Conservation (phyloP, 1,140 invertebrate genomes). For the Drosophila burlai region DNA sequence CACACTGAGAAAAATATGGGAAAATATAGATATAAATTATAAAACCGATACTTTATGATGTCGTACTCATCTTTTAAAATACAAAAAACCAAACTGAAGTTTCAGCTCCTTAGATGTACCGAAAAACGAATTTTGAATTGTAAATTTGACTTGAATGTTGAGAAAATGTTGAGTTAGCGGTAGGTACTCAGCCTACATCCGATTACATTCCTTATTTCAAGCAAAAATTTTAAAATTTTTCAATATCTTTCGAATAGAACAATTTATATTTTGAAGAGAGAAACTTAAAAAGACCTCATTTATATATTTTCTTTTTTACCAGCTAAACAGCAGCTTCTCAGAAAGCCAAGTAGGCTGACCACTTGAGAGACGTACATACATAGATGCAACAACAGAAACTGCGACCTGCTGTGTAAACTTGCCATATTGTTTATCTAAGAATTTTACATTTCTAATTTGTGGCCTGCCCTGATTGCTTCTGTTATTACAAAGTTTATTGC, state of each 20-base stretch:
- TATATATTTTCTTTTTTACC: background rate
- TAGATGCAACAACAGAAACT: slow-evolving; percentile 1
- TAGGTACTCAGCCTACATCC: too few species aligned
- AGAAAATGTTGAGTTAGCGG: too few species aligned
- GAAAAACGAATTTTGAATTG: too few species aligned
- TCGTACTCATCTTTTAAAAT: too few species aligned
- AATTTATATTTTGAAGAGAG: background rate
- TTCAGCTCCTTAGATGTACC: too few species aligned
- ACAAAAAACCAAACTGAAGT: too few species aligned
- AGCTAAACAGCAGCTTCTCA: background rate
- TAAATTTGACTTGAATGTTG: too few species aligned
- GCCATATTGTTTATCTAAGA: slow-evolving; percentile 30
- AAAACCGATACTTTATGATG: too few species aligned
- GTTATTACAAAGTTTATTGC: slow-evolving; percentile 63
- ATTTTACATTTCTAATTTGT: slow-evolving; percentile 58
- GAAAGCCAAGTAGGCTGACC: background rate
- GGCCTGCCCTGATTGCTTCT: slow-evolving; percentile 15
- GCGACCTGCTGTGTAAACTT: slow-evolving; percentile 35
- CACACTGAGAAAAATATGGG: too few species aligned
- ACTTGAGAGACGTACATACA: background rate
- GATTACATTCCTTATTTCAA: too few species aligned
- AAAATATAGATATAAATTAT: too few species aligned
- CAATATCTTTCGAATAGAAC: background rate
- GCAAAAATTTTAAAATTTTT: background rate
- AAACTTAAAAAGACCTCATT: background rate